Evolutionary conservation across 2,888 invertebrate genomes (phyloP).

Genomic region (Cephus sareptanus): DNA sequence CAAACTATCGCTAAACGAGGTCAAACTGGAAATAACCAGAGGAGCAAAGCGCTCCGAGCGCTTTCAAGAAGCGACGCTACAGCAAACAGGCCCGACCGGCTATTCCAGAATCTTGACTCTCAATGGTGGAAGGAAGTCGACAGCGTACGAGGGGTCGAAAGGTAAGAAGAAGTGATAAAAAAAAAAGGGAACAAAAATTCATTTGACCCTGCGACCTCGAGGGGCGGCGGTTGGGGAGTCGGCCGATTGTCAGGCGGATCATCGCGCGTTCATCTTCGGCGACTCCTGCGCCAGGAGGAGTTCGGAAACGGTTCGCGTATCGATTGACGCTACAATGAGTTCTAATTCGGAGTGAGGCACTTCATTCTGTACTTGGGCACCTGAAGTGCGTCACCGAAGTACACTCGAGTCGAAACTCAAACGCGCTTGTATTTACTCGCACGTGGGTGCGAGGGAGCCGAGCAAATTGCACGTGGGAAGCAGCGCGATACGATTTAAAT

Average conservation of each 20-base stretch:
- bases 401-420: not conserved
- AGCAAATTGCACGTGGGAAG: not conserved
- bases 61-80: constrained; percentile 18
- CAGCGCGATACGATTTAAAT: not conserved
- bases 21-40: constrained; percentile 28
- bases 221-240: not conserved
- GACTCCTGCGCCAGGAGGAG: not conserved
- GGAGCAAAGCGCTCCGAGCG: constrained; percentile 21
- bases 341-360: constrained; percentile 30
- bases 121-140: not conserved
- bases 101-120: not conserved
- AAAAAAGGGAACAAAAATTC: not conserved
- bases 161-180: not conserved
- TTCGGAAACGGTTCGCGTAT: not conserved
- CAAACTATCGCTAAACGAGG: constrained; percentile 13
- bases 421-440: not conserved
- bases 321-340: constrained; percentile 32
- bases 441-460: not conserved
- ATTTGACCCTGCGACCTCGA: not conserved
- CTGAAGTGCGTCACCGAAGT: constrained; percentile 1
- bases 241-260: not conserved
- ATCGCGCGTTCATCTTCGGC: not conserved
- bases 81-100: constrained; percentile 11
- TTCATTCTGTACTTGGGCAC: not conserved
- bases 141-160: too few relatives aligned